Base-by-base conservation (phyloP, 1,140 invertebrate species). In the Scaptodrosophila lebanonensis region DNA sequence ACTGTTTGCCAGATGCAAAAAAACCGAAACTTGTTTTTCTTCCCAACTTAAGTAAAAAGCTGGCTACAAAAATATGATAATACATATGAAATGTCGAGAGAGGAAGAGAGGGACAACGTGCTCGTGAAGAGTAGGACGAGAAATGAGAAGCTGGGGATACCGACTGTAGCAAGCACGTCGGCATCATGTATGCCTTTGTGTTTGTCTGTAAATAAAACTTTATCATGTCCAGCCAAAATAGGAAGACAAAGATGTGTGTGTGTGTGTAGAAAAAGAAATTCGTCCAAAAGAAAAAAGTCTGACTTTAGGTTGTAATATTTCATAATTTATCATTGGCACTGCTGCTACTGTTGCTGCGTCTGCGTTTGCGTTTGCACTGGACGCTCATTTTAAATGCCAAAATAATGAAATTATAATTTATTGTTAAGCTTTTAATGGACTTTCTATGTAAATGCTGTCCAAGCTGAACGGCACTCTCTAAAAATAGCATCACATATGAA, bases 1-100 rank as follows among this genome's bases (percentile, higher is more conserved):
- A 48, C 49, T 59, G 20, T 39, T 59, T 43, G 53, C 30, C 51
- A 49, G 57, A 58, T 66, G 29, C 33, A 53, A 44, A 61, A 60
- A 36, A 36, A 7, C 16, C 13, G 12, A 33, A 33, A 33, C n/a
- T n/a, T n/a, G n/a, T 3, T 3, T 17, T 8, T 9, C 20, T 7
- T 15, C 33, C 18, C 11, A 38, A 42, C 29, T 35, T 60, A 30
- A 40, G 44, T 52, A 38, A 35, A 56, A 43, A 49, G 9, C 38
- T 5, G 16, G 18, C 17, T 17, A 20, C 9, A 6, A 17, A 6
- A 30, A 2, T 27, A 32, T 40, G 22, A 1, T 2, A 11, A 53
- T 20, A 45, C 17, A 43, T 25, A 43, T 16, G 17, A 18, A 52
- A 29, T 16, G 8, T 8, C 12, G 25, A 16, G 9, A 25, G 27